Percentiles rank a stretch among this genome's conserved stretches.
These are phyloP conservation scores for Acromyrmex echinatior DNA, from an alignment of 1,140 invertebrate genomes.

Conservation along the genomic window DNA sequence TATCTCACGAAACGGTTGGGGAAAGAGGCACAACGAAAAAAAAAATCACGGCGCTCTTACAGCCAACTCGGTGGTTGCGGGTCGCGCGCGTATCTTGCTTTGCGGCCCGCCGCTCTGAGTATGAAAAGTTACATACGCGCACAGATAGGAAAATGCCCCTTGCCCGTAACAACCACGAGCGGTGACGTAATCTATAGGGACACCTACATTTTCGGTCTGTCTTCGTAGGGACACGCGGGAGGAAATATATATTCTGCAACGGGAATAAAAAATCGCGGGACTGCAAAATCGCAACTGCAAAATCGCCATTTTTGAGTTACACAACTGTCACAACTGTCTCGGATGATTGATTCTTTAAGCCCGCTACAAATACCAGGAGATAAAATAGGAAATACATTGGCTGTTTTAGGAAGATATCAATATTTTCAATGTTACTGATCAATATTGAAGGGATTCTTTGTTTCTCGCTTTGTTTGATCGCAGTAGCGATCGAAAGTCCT, in stretches of 20 bases:
- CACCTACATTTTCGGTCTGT: slow-evolving; percentile 52
- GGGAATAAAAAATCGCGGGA: slow-evolving; percentile 19
- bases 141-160: slow-evolving; percentile 51
- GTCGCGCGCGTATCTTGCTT: slow-evolving; percentile 51
- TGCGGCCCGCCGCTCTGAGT: slow-evolving; percentile 35
- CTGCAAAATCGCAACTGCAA: slow-evolving; percentile 7
- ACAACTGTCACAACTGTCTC: slow-evolving; percentile 27
- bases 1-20: slow-evolving; percentile 62
- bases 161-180: not conserved
- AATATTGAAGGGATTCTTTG: not conserved
- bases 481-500: not conserved
- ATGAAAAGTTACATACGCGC: slow-evolving; percentile 52
- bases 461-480: too few species aligned
- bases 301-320: slow-evolving; percentile 31
- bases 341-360: slow-evolving; percentile 39
- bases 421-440: not conserved
- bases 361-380: not conserved
- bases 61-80: slow-evolving; percentile 4
- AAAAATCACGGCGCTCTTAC: slow-evolving; percentile 26
- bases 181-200: slow-evolving; percentile 58
- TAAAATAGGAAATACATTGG: not conserved
- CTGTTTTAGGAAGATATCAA: not conserved
- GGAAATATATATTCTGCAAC: not conserved
- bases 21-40: slow-evolving; percentile 26
- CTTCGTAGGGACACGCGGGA: not conserved